Conservation (phyloP, 2,113 vertebrate species). For the Antechinus stuartii region DNA sequence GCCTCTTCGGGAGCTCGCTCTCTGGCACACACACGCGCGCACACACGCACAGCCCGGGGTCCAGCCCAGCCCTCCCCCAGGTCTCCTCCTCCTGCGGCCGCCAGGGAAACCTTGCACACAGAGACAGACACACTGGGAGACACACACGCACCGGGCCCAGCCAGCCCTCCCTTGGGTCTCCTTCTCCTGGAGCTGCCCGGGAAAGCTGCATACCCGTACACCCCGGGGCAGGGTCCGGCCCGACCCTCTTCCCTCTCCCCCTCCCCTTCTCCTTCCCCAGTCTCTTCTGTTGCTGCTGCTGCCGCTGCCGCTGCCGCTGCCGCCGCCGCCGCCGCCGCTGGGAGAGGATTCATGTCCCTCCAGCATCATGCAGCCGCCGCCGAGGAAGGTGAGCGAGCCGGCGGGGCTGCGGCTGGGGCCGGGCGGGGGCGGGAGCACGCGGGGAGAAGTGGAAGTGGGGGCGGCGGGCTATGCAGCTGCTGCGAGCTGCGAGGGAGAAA, state of each 20-base stretch:
- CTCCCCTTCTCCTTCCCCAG: neutral
- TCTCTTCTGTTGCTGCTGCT: slow-evolving; percentile 30
- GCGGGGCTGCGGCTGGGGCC: slow-evolving; percentile 13
- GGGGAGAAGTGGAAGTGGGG: slow-evolving; percentile 19
- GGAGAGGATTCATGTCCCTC: slow-evolving; percentile 83
- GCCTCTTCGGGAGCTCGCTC: slow-evolving; percentile 41
- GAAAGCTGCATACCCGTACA: neutral
- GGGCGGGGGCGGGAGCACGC: neutral
- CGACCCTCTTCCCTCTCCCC: slow-evolving; percentile 25
- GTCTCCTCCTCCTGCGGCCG: slow-evolving; percentile 34
- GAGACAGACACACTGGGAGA: neutral
- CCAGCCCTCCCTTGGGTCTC: slow-evolving; percentile 41
- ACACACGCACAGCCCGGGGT: neutral
- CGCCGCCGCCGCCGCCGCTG: slow-evolving; percentile 66
- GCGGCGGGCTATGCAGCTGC: slow-evolving; percentile 8
- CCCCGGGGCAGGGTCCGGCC: neutral
- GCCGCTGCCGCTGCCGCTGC: slow-evolving; percentile 29
- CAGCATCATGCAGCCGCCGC: slow-evolving; percentile 96
- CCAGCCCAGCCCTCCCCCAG: slow-evolving; percentile 28
- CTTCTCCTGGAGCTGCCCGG: slow-evolving; percentile 7
- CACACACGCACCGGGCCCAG: neutral
- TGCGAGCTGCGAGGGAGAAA: neutral
- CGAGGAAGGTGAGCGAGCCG: slow-evolving; percentile 92
- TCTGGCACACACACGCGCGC: slow-evolving; percentile 8
- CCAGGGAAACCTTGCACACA: neutral